A percentile compares a stretch with the other conserved stretches of the same genome.
These are phyloP conservation scores for Mormyrus lacerda DNA, from an alignment of 2,113 vertebrate genomes.

Conservation along the genomic window DNA sequence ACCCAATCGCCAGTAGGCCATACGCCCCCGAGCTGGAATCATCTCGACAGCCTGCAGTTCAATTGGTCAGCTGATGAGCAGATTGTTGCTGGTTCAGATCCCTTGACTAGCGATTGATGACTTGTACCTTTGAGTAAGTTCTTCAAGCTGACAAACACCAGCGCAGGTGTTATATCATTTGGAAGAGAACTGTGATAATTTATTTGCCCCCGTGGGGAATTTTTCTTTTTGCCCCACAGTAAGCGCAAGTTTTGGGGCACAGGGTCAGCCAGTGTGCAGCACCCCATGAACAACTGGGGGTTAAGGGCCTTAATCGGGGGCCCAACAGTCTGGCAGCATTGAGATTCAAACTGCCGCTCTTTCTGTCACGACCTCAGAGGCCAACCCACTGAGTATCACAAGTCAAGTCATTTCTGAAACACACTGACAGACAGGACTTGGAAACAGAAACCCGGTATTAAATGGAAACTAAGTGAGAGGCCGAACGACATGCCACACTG, in stretches of 20 bases:
- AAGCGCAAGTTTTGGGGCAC: not conserved
- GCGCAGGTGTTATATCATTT: not conserved
- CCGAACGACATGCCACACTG: not conserved
- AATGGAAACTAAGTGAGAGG: not conserved
- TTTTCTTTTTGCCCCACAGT: not conserved
- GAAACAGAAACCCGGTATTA: not conserved
- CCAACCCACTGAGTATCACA: not conserved
- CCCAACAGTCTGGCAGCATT: not conserved
- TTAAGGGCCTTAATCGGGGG: not conserved
- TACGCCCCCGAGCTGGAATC: not conserved
- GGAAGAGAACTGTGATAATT: not conserved
- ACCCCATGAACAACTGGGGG: not conserved
- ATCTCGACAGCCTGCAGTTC: not conserved
- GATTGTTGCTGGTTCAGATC: not conserved
- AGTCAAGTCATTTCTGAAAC: not conserved
- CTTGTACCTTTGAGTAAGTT: not conserved
- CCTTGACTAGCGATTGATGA: not conserved
- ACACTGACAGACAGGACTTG: not conserved
- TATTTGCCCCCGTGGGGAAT: not conserved
- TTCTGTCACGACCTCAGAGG: not conserved
- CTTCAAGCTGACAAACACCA: not conserved
- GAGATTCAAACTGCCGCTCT: not conserved
- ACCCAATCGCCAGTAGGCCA: not conserved
- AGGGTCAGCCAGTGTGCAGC: not conserved
- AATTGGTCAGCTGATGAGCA: not conserved